Evolutionary conservation across 2,797 vertebrate genomes (phyloP).

Genomic region (Nannoperca australis): DNA sequence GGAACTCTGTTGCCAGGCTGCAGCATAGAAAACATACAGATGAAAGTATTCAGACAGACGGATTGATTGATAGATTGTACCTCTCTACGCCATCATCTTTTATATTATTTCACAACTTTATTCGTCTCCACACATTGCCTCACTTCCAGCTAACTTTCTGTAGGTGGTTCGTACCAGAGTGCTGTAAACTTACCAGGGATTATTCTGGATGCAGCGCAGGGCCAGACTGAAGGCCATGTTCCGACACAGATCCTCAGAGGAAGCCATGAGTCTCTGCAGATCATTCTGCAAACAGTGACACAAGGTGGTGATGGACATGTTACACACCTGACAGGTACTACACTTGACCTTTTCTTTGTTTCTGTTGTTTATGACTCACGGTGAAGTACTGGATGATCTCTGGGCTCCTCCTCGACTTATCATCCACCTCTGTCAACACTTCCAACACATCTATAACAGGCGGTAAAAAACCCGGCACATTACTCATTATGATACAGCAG

Average conservation of each 20-base stretch:
- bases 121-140: background rate
- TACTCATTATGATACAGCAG: constrained; percentile 45
- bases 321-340: constrained; percentile 3
- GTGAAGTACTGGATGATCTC: constrained; percentile 97
- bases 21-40: constrained; percentile 33
- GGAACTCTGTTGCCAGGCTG: constrained; percentile 94
- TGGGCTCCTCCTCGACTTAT: constrained; percentile 95
- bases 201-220: constrained; percentile 95
- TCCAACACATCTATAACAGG: constrained; percentile 91
- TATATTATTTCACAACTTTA: no score
- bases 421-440: constrained; percentile 95
- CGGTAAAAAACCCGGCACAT: background rate
- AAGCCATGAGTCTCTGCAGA: constrained; percentile 96
- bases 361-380: constrained; percentile 84
- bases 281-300: constrained; percentile 86
- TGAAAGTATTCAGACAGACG: background rate
- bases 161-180: background rate
- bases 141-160: background rate
- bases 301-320: constrained; percentile 12
- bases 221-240: constrained; percentile 95
- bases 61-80: background rate
- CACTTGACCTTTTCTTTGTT: constrained; percentile 20
- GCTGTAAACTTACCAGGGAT: constrained; percentile 88
- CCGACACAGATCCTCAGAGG: constrained; percentile 93
- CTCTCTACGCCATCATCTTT: background rate